These are phyloP conservation scores for Sinocyclocheilus anshuiensis DNA, from an alignment of 2,113 vertebrate genomes.

Conservation along the genomic window DNA sequence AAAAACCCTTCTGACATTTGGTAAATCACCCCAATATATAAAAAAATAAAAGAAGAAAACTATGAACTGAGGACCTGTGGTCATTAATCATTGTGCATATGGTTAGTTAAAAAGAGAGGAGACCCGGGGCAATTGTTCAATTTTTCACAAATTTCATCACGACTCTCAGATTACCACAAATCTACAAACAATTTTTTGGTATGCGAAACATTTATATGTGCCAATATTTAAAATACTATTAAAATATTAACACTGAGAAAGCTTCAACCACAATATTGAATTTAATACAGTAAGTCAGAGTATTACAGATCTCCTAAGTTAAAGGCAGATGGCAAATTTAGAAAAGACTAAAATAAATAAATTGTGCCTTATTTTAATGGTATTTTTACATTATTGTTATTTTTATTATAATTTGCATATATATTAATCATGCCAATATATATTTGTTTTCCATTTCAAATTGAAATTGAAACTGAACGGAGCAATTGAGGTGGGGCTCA, in stretches of 20 bases:
- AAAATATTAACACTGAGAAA: background rate
- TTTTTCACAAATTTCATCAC: background rate
- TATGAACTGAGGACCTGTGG: constrained; percentile 16
- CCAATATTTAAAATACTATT: background rate
- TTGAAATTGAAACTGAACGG: background rate
- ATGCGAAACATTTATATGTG: background rate
- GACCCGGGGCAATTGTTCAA: background rate
- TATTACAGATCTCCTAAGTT: background rate
- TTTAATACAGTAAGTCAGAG: background rate
- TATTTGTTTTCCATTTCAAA: background rate
- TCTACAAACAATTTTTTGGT: background rate
- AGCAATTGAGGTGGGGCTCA: background rate
- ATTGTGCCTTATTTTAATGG: background rate
- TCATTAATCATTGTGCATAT: constrained; percentile 47
- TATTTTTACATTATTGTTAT: background rate
- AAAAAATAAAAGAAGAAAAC: constrained; percentile 42
- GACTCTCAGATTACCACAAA: background rate
- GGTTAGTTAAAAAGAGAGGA: constrained; percentile 39
- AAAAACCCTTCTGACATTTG: constrained; percentile 18
- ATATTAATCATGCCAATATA: background rate
- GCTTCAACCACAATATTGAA: background rate
- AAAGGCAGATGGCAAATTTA: background rate
- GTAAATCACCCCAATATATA: constrained; percentile 40
- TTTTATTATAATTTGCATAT: too few species aligned
- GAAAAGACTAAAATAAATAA: background rate